These are phyloP conservation scores for Neopipo cinnamomea DNA, from an alignment of 2,113 vertebrate species.

Conservation along the genomic window DNA sequence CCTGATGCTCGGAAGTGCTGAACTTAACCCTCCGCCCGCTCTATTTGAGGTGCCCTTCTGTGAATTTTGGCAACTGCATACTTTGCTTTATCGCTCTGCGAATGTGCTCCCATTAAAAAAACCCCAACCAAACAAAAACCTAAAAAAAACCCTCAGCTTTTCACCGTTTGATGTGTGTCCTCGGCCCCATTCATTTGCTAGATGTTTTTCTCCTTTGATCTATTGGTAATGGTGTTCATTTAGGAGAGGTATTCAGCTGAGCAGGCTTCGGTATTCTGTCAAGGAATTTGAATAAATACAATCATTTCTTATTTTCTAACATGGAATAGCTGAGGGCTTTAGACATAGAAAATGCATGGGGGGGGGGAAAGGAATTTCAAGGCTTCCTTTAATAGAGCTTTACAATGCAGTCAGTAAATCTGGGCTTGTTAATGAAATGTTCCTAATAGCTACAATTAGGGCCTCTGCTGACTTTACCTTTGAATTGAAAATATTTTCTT, in stretches of 20 bases:
- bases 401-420: neutral
- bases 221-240: neutral
- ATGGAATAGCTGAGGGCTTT: neutral
- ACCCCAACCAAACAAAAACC: neutral
- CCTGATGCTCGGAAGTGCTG: neutral
- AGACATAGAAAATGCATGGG: neutral
- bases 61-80: neutral
- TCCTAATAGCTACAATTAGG: neutral
- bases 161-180: neutral
- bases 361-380: neutral
- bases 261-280: neutral
- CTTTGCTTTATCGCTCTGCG: neutral
- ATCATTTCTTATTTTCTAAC: conserved; percentile 11
- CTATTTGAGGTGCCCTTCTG: neutral
- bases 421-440: neutral
- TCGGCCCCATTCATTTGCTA: neutral
- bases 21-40: neutral
- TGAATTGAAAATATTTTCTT: neutral
- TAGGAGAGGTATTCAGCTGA: neutral
- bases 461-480: neutral
- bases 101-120: neutral
- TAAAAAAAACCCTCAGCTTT: neutral
- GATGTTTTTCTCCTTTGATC: neutral
- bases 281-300: neutral
- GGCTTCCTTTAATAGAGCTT: neutral